Base-by-base conservation (phyloP, 2,113 vertebrate species). In the Embiotoca jacksoni region DNA sequence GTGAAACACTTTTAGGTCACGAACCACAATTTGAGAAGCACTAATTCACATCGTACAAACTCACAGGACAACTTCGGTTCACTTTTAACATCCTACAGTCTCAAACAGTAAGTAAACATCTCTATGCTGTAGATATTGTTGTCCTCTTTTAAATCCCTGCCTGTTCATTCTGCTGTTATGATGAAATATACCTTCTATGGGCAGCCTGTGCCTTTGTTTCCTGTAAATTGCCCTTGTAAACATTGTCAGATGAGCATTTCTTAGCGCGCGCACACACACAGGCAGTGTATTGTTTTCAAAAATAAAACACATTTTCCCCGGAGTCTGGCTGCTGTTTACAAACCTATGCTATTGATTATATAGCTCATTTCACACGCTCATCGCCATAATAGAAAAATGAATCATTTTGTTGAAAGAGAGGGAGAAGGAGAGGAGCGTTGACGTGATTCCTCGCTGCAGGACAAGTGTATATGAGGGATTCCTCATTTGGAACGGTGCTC, bases 361-460 rank as follows among this genome's bases (percentile, higher is more conserved):
- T 96, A 96, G 94, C 94, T 97, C 97, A 97, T 98, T 98, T 97
- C 96, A 94, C 95, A 95, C 95, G 93, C 96, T 96, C 95, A 96
- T 97, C 94, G 95, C 94, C 87, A 92, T 97, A 96, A 97, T 96
- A 95, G 96, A 96, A 96, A 96, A 97, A 95, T 92, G 91, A 95
- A 95, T 96, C 93, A 94, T 96, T 96, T 93, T 89, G 65, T 61
- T 89, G 95, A 92, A 93, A 95, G 67, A 79, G 82, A 60, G 46
- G 56, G 59, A 30, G 72, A 74, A 30, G 14, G 64, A 77, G 69
- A 55, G 64, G 64, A 68, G 62, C 8, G 37, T 39, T 80, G 83
- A 83, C 77, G 56, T 80, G 90, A 91, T 90, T 90, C 84, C 89
- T 92, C 82, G 93, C 95, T 88, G 75, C 71, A 86, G 93, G 95